Evolutionary conservation across 2,797 vertebrate genomes (phyloP), one percentile per base, ranked within the genome.

Genomic region (Anisognathus igniventris): DNA sequence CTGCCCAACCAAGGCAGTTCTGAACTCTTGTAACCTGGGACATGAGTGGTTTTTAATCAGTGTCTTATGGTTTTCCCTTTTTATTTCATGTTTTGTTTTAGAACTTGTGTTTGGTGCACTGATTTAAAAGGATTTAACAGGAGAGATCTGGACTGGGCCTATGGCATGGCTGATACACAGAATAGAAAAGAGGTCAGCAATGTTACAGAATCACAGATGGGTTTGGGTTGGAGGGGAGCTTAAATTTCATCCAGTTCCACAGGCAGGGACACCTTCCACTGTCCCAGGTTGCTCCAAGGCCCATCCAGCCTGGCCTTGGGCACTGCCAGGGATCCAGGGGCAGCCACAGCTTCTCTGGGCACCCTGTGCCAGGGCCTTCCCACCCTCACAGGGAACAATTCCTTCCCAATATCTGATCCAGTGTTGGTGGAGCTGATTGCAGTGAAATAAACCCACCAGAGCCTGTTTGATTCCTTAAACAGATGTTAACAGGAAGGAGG

Each of bases 1-100:
- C 50, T 64, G 56, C 27, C 8, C 5, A 62, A 7, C 24, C n/a
- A 12, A 14, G n/a, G 37, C 22, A 11, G 24, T 17, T 71, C 47
- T 47, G 57, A 70, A 14, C 53, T n/a, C 2, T 4, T 7, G 1
- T 17, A 28, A 61, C 30, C 33, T 0, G 0, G 37, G 20, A 7
- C 0, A 25, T 0, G 1, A 81, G 16, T 0, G 1, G 3, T 78
- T 45, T 56, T 72, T 20, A 45, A 50, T 53, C 10, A 37, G 12
- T 12, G 7, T 30, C 12, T 19, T 35, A 13, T 12, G 0, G 4
- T n/a, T 27, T 53, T 14, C 8, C 14, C 23, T 68, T 57, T 73
- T 67, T 13, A 20, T 24, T 56, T 47, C 31, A 28, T 25, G 14
- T 4, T 62, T 83, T 66, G 14, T 31, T 61, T 22, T 18, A 57